Base-by-base conservation (phyloP, 37 sponge, comb jelly and placozoan species). In the Aphrocallistes beatrix region DNA sequence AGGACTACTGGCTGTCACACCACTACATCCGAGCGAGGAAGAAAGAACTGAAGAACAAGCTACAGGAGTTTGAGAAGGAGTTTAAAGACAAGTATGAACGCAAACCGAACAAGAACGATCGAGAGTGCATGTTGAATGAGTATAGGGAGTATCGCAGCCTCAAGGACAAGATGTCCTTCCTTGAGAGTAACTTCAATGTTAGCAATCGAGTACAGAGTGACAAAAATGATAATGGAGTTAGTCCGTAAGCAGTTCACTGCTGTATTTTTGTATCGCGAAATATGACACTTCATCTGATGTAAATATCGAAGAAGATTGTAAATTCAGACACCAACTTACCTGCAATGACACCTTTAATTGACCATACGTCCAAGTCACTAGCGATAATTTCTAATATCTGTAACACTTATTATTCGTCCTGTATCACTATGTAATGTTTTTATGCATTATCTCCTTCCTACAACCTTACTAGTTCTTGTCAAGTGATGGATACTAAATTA, bases 11-110 rank as follows among this genome's bases (percentile, higher is more conserved):
- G 75, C 75, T 60, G 21, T 60, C 75, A 3, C n/a, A 13, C 75
- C 75, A 60, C 34, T 60, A 60, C 75, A 60, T 60, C 8, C 75
- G 75, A 13, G 75, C 75, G 8, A 60, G 75, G 75, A 60, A 60
- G 75, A 60, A 60, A 60, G 75, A 60, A 6, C 75, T 60, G 17
- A 60, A 60, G 34, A 19, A 60, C 10, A 60, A 60, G n/a, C 75
- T 60, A 19, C 75, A 60, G 34, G 75, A 60, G 28, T 60, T 60
- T 60, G 75, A 60, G 75, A 60, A 60, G 75, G 75, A 60, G n/a
- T 60, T 60, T 13, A 60, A 13, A 60, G 75, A 60, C 10, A 60
- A 60, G 75, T 60, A 25, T 30, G 75, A 60, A 25, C 75, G 75
- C 34, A 60, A 60, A 30, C 75, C 75, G 34, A 60, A 60, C 75